Conservation (phyloP, 2,888 invertebrate species). For the Piscicola geometra region DNA sequence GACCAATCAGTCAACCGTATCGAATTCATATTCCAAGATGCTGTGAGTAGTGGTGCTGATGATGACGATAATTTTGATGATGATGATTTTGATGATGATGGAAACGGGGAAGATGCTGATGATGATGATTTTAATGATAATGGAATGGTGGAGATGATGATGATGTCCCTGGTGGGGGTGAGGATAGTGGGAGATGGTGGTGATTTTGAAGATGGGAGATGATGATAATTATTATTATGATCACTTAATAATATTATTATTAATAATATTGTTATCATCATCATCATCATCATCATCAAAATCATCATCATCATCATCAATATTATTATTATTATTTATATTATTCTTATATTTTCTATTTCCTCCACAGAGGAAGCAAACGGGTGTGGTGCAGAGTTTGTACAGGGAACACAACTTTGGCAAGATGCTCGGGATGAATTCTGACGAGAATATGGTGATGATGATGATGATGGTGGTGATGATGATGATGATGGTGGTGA, state of each 20-base stretch:
- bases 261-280: no score
- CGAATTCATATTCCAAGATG: constrained; percentile 29
- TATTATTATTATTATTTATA: not conserved
- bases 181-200: not conserved
- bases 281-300: not conserved
- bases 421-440: constrained; percentile 19
- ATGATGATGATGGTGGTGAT: not conserved
- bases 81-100: not conserved
- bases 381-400: constrained; percentile 26
- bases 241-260: no score
- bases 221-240: no score
- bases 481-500: no score
- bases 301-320: not conserved
- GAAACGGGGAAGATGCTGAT: not conserved
- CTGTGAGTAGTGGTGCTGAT: not conserved
- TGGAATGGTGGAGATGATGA: not conserved
- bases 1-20: constrained; percentile 7
- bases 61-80: not conserved
- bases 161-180: not conserved
- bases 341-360: not conserved
- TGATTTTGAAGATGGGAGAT: not conserved
- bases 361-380: constrained; percentile 19
- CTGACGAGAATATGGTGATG: constrained; percentile 33
- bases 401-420: constrained; percentile 30
- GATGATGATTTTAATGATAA: constrained; percentile 1